Percentiles rank a stretch among this genome's conserved stretches.
These are phyloP conservation scores for Drosophila ezoana DNA, from an alignment of 2,888 invertebrate species.

Conservation along the genomic window DNA sequence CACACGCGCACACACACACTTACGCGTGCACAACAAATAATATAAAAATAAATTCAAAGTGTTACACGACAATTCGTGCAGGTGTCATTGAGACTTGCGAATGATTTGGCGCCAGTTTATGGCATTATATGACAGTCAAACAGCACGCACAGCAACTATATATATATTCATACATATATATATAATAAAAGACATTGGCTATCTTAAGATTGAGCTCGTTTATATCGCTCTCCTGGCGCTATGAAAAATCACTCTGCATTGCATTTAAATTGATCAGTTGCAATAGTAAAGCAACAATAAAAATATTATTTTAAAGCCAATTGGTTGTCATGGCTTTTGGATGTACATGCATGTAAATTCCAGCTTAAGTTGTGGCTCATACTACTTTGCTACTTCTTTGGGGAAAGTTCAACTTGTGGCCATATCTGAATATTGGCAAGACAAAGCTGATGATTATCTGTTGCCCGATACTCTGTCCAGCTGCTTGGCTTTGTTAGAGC, in stretches of 20 bases:
- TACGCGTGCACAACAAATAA: constrained; percentile 13
- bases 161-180: not conserved
- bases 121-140: constrained; percentile 62
- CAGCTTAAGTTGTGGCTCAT: too few relatives aligned
- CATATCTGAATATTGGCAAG: not conserved
- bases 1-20: constrained; percentile 9
- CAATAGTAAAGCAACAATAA: not conserved
- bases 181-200: constrained; percentile 3
- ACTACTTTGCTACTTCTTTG: not conserved
- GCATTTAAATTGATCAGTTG: constrained; percentile 4
- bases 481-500: not conserved
- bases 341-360: too few relatives aligned
- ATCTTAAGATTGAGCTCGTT: not conserved
- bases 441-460: not conserved
- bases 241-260: not conserved
- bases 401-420: not conserved
- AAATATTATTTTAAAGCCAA: not conserved
- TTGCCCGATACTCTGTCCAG: not conserved
- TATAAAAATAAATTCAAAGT: constrained; percentile 64
- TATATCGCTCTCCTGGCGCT: constrained; percentile 1
- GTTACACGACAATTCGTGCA: constrained; percentile 80
- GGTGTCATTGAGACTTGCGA: constrained; percentile 79
- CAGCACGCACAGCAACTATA: constrained; percentile 40
- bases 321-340: too few relatives aligned
- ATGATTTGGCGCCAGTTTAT: constrained; percentile 80